A percentile compares a stretch with the other conserved stretches of the same genome.
phyloP scores from a whole-genome alignment of 2,888 invertebrate species.

The Ennomos fuscantarius region DNA sequence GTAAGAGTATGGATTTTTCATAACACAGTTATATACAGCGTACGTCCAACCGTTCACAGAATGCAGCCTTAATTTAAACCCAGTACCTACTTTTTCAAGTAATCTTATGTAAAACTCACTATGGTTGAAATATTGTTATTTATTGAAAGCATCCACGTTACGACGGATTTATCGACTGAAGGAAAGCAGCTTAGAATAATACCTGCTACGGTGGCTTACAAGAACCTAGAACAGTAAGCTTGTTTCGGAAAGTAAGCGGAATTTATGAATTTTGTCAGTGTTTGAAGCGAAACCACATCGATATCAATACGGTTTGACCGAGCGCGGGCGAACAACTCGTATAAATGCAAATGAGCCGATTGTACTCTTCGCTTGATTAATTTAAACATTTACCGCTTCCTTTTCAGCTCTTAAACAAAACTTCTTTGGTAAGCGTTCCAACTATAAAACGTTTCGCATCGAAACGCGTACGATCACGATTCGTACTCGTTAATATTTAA shows the following conservation, averaged over 20 bases:
- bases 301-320: conserved; percentile 62
- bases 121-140: neutral
- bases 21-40: too few relatives aligned
- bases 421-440: conserved; percentile 43
- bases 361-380: conserved; percentile 70
- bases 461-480: conserved; percentile 33
- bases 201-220: neutral
- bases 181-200: conserved; percentile 5
- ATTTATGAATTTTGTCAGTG: conserved; percentile 45
- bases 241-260: conserved; percentile 5
- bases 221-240: neutral
- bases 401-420: conserved; percentile 45
- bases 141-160: neutral
- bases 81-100: too few relatives aligned
- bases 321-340: conserved; percentile 62
- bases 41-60: too few relatives aligned
- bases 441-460: conserved; percentile 21
- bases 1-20: too few relatives aligned
- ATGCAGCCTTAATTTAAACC: too few relatives aligned
- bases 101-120: too few relatives aligned
- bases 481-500: conserved; percentile 56
- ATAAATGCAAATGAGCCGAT: conserved; percentile 74
- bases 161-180: neutral
- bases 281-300: conserved; percentile 50
- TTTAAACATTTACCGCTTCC: conserved; percentile 67